Percentiles rank a stretch among this genome's conserved stretches.
Evolutionary conservation across 2,888 invertebrate genomes (phyloP).

Genomic region (Apoda limacodes): DNA sequence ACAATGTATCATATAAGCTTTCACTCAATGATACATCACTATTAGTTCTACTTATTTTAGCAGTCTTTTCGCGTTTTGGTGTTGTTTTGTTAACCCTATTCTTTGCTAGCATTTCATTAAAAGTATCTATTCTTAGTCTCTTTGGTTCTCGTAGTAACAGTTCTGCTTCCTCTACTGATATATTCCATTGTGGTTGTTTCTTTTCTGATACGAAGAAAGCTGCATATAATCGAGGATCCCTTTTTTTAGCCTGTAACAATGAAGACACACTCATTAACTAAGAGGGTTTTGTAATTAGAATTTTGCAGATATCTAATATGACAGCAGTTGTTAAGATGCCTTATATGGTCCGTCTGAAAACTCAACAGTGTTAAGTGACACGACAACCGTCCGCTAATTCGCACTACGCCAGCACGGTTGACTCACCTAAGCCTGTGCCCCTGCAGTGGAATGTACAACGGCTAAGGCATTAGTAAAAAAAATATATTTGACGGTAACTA

Average conservation of each 20-base stretch:
- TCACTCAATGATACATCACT: constrained; percentile 61
- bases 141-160: constrained; percentile 67
- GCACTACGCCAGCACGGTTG: too few species aligned
- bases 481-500: too few species aligned
- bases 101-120: constrained; percentile 46
- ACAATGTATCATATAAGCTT: constrained; percentile 55
- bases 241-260: constrained; percentile 60
- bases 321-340: too few species aligned
- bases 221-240: constrained; percentile 58
- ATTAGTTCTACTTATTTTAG: constrained; percentile 44
- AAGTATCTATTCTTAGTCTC: constrained; percentile 67
- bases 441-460: too few species aligned
- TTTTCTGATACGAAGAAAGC: constrained; percentile 67
- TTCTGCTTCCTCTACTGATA: constrained; percentile 83
- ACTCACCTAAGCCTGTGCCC: too few species aligned
- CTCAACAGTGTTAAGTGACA: too few species aligned
- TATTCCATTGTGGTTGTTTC: constrained; percentile 73
- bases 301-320: too few species aligned
- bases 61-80: constrained; percentile 31
- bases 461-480: too few species aligned
- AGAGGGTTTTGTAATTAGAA: too few species aligned
- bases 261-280: too few species aligned
- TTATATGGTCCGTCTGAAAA: too few species aligned
- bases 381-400: too few species aligned
- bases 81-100: constrained; percentile 27